Percentiles rank a stretch among this genome's conserved stretches.
Evolutionary conservation across 2,888 invertebrate species (phyloP).

Genomic region (Melolontha melolontha): DNA sequence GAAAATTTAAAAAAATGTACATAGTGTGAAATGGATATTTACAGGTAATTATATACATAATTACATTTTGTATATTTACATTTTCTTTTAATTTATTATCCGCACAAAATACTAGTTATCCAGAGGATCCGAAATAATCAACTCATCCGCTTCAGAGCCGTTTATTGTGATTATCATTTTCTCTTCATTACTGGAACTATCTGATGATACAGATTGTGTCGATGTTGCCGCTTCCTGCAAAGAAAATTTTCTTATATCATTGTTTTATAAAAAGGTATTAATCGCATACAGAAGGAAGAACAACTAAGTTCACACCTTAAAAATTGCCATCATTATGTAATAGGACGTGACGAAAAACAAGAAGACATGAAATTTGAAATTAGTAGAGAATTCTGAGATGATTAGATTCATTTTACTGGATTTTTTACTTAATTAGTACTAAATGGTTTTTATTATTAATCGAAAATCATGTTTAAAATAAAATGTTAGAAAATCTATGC

Average conservation of each 20-base stretch:
- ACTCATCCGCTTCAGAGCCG: conserved; percentile 68
- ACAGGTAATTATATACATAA: conserved; percentile 27
- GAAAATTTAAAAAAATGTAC: conserved; percentile 33
- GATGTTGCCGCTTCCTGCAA: conserved; percentile 78
- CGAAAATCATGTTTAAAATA: too few relatives aligned
- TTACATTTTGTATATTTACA: conserved; percentile 25
- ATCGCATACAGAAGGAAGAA: conserved; percentile 35
- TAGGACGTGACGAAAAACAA: too few relatives aligned
- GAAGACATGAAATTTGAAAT: too few relatives aligned
- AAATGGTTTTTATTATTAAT: too few relatives aligned
- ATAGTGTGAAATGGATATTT: conserved; percentile 29
- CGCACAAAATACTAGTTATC: conserved; percentile 46
- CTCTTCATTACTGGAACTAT: conserved; percentile 78
- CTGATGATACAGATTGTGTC: conserved; percentile 79
- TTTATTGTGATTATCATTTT: conserved; percentile 83
- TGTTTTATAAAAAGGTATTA: conserved; percentile 1
- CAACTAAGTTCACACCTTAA: conserved; percentile 1
- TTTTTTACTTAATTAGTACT: too few relatives aligned
- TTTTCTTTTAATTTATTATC: conserved; percentile 12
- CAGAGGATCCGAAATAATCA: conserved; percentile 64
- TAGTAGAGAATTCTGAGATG: too few relatives aligned
- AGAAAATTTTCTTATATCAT: conserved; percentile 44
- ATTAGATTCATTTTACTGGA: too few relatives aligned
- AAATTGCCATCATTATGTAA: too few relatives aligned
- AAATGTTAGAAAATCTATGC: too few relatives aligned